phyloP scores from a whole-genome alignment of 2,797 vertebrate species.

The Tapera naevia region DNA sequence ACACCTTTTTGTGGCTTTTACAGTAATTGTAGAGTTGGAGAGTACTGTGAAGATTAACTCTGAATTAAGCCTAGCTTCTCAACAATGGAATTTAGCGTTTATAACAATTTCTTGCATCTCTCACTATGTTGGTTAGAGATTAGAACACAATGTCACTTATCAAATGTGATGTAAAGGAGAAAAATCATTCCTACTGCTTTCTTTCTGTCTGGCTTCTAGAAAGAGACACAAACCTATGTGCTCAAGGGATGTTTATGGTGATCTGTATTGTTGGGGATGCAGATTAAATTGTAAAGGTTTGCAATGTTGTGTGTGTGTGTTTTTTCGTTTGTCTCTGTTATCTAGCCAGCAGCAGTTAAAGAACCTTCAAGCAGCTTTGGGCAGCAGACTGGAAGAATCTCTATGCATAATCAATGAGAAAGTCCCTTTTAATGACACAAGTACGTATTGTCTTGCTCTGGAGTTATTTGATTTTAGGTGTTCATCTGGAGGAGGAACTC shows the following conservation, averaged over 20 bases:
- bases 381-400: conserved; percentile 91
- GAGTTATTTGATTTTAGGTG: neutral
- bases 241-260: neutral
- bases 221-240: neutral
- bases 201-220: neutral
- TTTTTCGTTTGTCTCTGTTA: conserved; percentile 51
- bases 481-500: neutral
- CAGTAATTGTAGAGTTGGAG: neutral
- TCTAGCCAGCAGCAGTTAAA: conserved; percentile 93
- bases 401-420: conserved; percentile 95
- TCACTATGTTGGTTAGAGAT: neutral
- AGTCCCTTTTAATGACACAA: conserved; percentile 99
- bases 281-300: conserved; percentile 12
- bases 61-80: neutral
- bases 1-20: neutral
- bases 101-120: neutral
- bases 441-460: conserved; percentile 80
- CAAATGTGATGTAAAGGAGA: neutral
- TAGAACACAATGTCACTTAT: neutral
- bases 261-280: neutral
- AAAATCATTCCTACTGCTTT: neutral
- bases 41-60: neutral
- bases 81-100: neutral
- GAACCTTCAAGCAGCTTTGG: conserved; percentile 92
- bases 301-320: conserved; percentile 12